Percentiles rank a stretch among this genome's conserved stretches.
These are phyloP conservation scores for Sebastes cheni DNA, from an alignment of 2,797 vertebrate species.

Conservation along the genomic window DNA sequence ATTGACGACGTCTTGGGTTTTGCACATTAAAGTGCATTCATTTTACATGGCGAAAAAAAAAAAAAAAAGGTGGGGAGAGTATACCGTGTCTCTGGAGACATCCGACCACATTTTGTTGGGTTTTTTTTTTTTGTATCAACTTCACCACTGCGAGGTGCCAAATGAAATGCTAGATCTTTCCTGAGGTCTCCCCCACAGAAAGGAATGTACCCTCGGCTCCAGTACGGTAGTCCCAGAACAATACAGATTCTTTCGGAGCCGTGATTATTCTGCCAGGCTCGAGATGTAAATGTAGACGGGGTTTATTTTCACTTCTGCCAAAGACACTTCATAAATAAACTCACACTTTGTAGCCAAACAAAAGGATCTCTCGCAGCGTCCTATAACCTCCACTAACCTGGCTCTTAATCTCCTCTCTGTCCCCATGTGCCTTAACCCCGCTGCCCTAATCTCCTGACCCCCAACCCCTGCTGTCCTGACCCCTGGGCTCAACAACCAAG, in stretches of 20 bases:
- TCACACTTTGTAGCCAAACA: slow-evolving; percentile 68
- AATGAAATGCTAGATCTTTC: slow-evolving; percentile 76
- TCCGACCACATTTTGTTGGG: slow-evolving; percentile 65
- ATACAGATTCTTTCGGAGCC: slow-evolving; percentile 72
- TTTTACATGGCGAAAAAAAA: slow-evolving; percentile 32
- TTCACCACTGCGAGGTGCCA: slow-evolving; percentile 57
- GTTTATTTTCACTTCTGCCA: slow-evolving; percentile 71
- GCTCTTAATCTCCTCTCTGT: slow-evolving; percentile 59
- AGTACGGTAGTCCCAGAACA: slow-evolving; percentile 74
- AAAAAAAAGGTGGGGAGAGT: slow-evolving; percentile 19
- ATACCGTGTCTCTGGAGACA: slow-evolving; percentile 51
- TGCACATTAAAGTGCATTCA: slow-evolving; percentile 70
- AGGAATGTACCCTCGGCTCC: slow-evolving; percentile 75
- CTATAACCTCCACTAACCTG: slow-evolving; percentile 59
- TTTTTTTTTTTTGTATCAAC: slow-evolving; percentile 35
- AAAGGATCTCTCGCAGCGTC: slow-evolving; percentile 35
- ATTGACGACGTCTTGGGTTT: slow-evolving; percentile 54
- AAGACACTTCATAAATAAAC: slow-evolving; percentile 80
- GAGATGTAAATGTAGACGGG: slow-evolving; percentile 70
- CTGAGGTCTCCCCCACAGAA: slow-evolving; percentile 77
- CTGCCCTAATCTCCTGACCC: slow-evolving; percentile 71
- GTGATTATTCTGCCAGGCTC: slow-evolving; percentile 69
- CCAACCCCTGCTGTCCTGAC: slow-evolving; percentile 64
- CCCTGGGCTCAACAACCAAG: slow-evolving; percentile 62
- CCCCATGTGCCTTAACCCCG: slow-evolving; percentile 61